Percentiles rank a stretch among this genome's conserved stretches.
Evolutionary conservation across 1,140 invertebrate genomes (phyloP).

Genomic region (Antheraea pernyi): DNA sequence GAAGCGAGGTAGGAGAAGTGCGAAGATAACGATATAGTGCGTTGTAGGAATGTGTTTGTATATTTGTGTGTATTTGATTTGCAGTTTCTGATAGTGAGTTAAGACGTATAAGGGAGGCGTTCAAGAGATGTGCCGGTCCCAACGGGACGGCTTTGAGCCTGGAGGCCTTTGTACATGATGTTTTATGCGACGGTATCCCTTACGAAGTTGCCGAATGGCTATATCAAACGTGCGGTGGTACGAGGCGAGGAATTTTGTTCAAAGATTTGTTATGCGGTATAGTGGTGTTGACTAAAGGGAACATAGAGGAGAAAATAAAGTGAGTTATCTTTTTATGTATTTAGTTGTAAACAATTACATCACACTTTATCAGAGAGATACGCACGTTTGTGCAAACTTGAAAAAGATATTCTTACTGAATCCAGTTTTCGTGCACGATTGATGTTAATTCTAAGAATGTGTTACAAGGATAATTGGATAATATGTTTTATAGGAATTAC

Average conservation of each 20-base stretch:
- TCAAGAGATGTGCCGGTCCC: slow-evolving; percentile 87
- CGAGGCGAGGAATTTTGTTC: slow-evolving; percentile 88
- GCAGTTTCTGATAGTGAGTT: slow-evolving; percentile 90
- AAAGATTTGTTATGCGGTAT: slow-evolving; percentile 91
- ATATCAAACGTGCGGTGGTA: slow-evolving; percentile 90
- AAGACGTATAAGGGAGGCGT: slow-evolving; percentile 90
- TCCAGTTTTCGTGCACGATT: not conserved
- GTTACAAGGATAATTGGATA: slow-evolving; percentile 1
- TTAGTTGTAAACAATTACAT: slow-evolving; percentile 26
- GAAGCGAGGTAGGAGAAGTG: slow-evolving; percentile 84
- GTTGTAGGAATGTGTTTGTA: slow-evolving; percentile 46
- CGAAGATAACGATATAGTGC: slow-evolving; percentile 37
- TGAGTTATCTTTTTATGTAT: slow-evolving; percentile 69
- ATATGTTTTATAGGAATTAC: not conserved
- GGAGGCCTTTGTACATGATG: slow-evolving; percentile 88
- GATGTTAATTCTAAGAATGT: not conserved
- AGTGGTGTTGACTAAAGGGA: slow-evolving; percentile 90
- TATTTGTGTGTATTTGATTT: slow-evolving; percentile 59
- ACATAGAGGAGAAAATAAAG: slow-evolving; percentile 92
- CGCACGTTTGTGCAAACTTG: slow-evolving; percentile 1
- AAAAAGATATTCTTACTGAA: not conserved
- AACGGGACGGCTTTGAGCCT: slow-evolving; percentile 85
- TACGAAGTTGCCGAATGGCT: slow-evolving; percentile 88
- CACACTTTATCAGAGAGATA: slow-evolving; percentile 10
- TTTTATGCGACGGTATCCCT: slow-evolving; percentile 91